phyloP scores from a whole-genome alignment of 2,113 vertebrate species.

The Chrysochloris asiatica region DNA sequence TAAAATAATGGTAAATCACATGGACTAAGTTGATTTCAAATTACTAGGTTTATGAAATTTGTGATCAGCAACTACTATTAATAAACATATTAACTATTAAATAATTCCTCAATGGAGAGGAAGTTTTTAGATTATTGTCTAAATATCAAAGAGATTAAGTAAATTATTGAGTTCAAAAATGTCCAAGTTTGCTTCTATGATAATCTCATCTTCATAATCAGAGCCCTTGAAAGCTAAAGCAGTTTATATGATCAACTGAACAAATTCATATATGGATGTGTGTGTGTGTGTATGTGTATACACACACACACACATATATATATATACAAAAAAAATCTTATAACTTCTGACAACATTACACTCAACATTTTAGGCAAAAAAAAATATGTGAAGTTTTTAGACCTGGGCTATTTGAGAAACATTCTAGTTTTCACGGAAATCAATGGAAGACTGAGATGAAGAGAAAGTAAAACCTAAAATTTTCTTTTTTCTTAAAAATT shows the following conservation, averaged over 20 bases:
- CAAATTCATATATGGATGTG: neutral
- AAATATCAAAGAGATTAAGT: slow-evolving; percentile 38
- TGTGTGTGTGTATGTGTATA: too few species aligned
- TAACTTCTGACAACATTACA: slow-evolving; percentile 26
- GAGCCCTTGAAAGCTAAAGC: slow-evolving; percentile 37
- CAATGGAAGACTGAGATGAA: slow-evolving; percentile 13
- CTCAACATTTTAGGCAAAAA: neutral
- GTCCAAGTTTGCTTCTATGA: slow-evolving; percentile 19
- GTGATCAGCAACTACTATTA: neutral
- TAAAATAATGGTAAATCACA: slow-evolving; percentile 28
- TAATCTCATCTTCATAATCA: neutral
- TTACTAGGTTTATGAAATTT: slow-evolving; percentile 18
- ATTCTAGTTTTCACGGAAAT: slow-evolving; percentile 58
- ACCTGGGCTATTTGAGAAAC: slow-evolving; percentile 27
- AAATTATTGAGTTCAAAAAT: neutral
- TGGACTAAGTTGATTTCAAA: slow-evolving; percentile 22
- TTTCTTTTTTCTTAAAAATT: slow-evolving; percentile 44
- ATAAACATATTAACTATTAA: neutral
- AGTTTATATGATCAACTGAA: neutral
- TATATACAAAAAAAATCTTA: too few species aligned
- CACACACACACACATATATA: too few species aligned
- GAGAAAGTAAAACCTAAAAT: slow-evolving; percentile 38
- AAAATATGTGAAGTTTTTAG: neutral
- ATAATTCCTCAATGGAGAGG: neutral
- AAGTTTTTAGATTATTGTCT: neutral